phyloP scores from a whole-genome alignment of 2,113 vertebrate genomes.

The Dasyprocta punctata region DNA sequence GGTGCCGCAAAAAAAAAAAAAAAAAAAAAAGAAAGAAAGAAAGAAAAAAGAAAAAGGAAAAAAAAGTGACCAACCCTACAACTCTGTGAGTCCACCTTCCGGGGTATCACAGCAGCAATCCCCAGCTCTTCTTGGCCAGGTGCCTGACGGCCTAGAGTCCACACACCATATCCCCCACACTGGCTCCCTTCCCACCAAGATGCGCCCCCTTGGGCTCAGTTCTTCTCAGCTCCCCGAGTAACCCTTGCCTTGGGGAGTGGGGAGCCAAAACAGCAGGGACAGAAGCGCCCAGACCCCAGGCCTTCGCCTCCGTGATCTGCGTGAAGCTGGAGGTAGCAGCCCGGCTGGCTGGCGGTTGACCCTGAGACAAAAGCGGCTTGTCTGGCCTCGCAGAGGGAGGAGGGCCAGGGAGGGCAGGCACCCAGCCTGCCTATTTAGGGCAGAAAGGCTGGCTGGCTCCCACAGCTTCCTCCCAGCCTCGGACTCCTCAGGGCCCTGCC shows the following conservation, averaged over 20 bases:
- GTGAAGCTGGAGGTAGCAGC: slow-evolving; percentile 26
- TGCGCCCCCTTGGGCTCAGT: neutral
- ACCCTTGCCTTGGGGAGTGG: neutral
- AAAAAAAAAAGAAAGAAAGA: too few relatives aligned
- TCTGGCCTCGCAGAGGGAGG: slow-evolving; percentile 63
- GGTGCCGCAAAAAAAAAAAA: too few relatives aligned
- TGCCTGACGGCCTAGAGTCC: neutral
- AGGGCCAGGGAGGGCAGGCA: slow-evolving; percentile 58
- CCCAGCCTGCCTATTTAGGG: slow-evolving; percentile 80
- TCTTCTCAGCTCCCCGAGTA: neutral
- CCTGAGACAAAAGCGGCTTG: slow-evolving; percentile 81
- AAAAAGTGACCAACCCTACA: neutral
- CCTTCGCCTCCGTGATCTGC: neutral
- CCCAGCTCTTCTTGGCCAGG: neutral
- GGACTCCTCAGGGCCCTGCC: neutral
- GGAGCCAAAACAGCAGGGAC: neutral
- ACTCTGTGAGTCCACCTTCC: neutral
- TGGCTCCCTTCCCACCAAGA: neutral
- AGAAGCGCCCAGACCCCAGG: neutral
- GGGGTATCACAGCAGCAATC: neutral
- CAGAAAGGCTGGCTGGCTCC: slow-evolving; percentile 60
- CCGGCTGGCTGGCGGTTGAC: slow-evolving; percentile 71
- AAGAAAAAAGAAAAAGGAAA: too few relatives aligned
- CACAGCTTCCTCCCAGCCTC: neutral
- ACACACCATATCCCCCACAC: neutral